Base-by-base conservation (phyloP, 2,797 vertebrate species). In the Sebastes hubbsi region DNA sequence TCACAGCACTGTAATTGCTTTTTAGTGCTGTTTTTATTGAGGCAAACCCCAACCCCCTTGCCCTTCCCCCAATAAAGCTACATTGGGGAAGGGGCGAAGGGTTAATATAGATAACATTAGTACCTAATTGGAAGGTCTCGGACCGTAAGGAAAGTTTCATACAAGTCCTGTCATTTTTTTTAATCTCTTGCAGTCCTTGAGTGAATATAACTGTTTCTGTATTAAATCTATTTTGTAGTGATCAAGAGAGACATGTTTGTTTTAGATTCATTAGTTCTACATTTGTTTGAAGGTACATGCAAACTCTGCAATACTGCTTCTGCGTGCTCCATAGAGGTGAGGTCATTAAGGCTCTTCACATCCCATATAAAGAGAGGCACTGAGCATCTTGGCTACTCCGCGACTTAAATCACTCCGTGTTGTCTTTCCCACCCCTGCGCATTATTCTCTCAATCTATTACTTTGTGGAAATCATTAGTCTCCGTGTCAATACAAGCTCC, bases 1-100 rank as follows among this genome's bases (percentile, higher is more conserved):
- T 96, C 95, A 94, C 93, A 91, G 94, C 94, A 94, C 94, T 95
- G 93, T 96, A 95, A 96, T 95, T 96, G 94, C 94, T 95, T 96
- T 96, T 96, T 96, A 96, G 94, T 95, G 95, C 94, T 92, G 94
- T 93, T 95, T 96, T 96, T 96, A 96, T 96, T 96, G 95, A 94
- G 93, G 94, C 90, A 89, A 49, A 78, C 88, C 92, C 88, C 89
- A 85, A 87, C 91, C 92, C 93, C 89, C 86, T 90, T 74, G 83
- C 80, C 88, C 87, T 90, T 90, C 88, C 91, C 90, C 90, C 89
- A 91, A 94, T 94, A 93, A 94, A 93, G 91, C 85, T 58, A 83
- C 90, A 90, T 91, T 84, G 83, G 88, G 87, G 88, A 90, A 90
- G 92, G 91, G 92, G 90, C 36, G 71, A 88, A 88, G 92, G 90